A percentile compares a stretch with the other conserved stretches of the same genome.
These are phyloP conservation scores for Drosophila nannoptera DNA, from an alignment of 1,140 invertebrate genomes.

Conservation along the genomic window DNA sequence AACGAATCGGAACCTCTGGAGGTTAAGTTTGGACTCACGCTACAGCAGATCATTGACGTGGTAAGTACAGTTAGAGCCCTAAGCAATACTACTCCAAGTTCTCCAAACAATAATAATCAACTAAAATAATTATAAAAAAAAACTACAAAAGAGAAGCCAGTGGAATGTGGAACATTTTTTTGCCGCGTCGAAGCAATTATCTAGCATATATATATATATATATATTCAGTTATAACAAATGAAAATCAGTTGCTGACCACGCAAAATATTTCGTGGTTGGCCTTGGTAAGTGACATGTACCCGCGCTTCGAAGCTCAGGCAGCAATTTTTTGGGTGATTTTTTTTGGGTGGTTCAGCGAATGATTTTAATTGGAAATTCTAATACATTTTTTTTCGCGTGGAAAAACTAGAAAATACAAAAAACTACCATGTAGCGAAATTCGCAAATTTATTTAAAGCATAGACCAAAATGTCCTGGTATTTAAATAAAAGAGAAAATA, in stretches of 20 bases:
- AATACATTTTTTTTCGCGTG: background rate
- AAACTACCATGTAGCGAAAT: no score
- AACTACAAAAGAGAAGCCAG: background rate
- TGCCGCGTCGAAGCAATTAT: conserved; percentile 30
- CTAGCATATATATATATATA: background rate
- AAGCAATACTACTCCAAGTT: conserved; percentile 11
- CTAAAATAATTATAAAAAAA: conserved; percentile 18
- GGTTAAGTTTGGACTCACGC: conserved; percentile 95
- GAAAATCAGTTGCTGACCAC: conserved; percentile 91
- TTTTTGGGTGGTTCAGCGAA: background rate
- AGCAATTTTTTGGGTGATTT: background rate
- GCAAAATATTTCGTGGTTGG: conserved; percentile 93
- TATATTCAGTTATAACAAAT: conserved; percentile 81
- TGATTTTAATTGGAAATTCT: background rate
- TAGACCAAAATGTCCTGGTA: no score
- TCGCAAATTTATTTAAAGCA: no score
- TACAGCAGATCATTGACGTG: conserved; percentile 99
- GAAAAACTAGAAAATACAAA: background rate
- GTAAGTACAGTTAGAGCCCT: conserved; percentile 83
- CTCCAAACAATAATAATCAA: conserved; percentile 15
- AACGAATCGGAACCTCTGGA: conserved; percentile 96
- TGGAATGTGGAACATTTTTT: conserved; percentile 35
- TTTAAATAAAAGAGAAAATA: no score
- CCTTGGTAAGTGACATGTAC: conserved; percentile 92
- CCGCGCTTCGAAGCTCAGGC: conserved; percentile 49